phyloP scores from a whole-genome alignment of 2,113 vertebrate species.

The Monopterus albus region DNA sequence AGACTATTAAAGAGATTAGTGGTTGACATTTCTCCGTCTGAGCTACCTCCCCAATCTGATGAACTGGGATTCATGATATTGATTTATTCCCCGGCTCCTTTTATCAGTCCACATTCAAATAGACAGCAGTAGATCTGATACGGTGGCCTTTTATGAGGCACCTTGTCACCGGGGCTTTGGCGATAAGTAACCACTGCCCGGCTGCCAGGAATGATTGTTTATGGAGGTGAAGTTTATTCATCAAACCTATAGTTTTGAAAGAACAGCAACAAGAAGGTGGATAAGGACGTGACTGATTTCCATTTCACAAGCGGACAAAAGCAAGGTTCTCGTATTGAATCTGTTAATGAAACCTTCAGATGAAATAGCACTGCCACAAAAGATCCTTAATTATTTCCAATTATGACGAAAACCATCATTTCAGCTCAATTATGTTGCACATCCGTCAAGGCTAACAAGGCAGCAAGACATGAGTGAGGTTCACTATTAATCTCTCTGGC shows the following conservation, averaged over 20 bases:
- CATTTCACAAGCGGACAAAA: constrained; percentile 34
- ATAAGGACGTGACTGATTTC: constrained; percentile 43
- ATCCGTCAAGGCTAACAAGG: constrained; percentile 64
- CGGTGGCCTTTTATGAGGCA: constrained; percentile 64
- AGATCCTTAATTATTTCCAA: constrained; percentile 62
- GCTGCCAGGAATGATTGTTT: constrained; percentile 44
- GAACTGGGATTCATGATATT: constrained; percentile 70
- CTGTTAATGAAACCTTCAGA: constrained; percentile 57
- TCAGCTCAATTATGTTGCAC: constrained; percentile 57
- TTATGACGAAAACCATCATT: constrained; percentile 64
- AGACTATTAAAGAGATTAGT: constrained; percentile 83
- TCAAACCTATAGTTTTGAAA: constrained; percentile 35
- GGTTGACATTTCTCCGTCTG: constrained; percentile 74
- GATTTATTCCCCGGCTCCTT: constrained; percentile 62
- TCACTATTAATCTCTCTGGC: constrained; percentile 41
- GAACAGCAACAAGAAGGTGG: constrained; percentile 22
- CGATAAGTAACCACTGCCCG: constrained; percentile 36
- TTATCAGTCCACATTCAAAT: constrained; percentile 41
- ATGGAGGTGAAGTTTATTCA: constrained; percentile 53
- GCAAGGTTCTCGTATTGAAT: constrained; percentile 43
- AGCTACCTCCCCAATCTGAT: constrained; percentile 66
- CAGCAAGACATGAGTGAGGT: constrained; percentile 31
- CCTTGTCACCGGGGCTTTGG: constrained; percentile 49
- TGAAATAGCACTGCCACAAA: constrained; percentile 42
- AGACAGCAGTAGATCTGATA: constrained; percentile 51